Percentiles rank a stretch among this genome's conserved stretches.
phyloP scores from a whole-genome alignment of 2,797 vertebrate genomes.

The Scarus forsteni region DNA sequence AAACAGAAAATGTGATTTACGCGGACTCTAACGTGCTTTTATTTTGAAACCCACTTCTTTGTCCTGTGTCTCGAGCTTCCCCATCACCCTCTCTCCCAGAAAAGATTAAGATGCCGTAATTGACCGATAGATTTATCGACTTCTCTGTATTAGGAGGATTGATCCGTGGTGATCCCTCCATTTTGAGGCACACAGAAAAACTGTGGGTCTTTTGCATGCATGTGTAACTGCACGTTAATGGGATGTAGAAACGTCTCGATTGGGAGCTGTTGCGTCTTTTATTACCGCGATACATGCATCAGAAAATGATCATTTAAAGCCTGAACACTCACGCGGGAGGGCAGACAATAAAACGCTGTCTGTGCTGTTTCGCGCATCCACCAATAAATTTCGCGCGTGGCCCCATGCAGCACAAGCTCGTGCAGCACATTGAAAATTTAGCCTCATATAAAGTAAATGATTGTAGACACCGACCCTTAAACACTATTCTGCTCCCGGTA shows the following conservation, averaged over 20 bases:
- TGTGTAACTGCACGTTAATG: constrained; percentile 72
- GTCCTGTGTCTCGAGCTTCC: constrained; percentile 19
- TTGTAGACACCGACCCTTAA: constrained; percentile 69
- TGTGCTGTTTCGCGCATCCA: constrained; percentile 68
- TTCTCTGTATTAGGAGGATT: constrained; percentile 61
- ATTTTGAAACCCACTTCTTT: constrained; percentile 4
- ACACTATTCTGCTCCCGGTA: constrained; percentile 60
- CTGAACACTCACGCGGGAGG: constrained; percentile 69
- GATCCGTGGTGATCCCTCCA: constrained; percentile 70
- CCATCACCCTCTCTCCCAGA: background rate
- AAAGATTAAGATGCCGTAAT: constrained; percentile 57
- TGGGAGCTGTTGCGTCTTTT: constrained; percentile 69
- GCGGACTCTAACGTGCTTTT: constrained; percentile 2
- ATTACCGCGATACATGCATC: constrained; percentile 65
- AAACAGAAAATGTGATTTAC: constrained; percentile 30
- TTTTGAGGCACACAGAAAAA: constrained; percentile 50
- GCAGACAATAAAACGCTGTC: constrained; percentile 74
- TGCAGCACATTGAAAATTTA: constrained; percentile 67
- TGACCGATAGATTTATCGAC: constrained; percentile 74
- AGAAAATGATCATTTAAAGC: constrained; percentile 72
- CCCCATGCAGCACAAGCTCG: constrained; percentile 41
- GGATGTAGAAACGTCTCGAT: constrained; percentile 55
- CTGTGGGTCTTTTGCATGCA: constrained; percentile 51
- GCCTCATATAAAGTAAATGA: constrained; percentile 70
- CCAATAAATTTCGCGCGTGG: constrained; percentile 68